Percentiles rank a stretch among this genome's conserved stretches.
Conservation (phyloP, 2,888 invertebrate genomes). For the Cantharis rufa region DNA sequence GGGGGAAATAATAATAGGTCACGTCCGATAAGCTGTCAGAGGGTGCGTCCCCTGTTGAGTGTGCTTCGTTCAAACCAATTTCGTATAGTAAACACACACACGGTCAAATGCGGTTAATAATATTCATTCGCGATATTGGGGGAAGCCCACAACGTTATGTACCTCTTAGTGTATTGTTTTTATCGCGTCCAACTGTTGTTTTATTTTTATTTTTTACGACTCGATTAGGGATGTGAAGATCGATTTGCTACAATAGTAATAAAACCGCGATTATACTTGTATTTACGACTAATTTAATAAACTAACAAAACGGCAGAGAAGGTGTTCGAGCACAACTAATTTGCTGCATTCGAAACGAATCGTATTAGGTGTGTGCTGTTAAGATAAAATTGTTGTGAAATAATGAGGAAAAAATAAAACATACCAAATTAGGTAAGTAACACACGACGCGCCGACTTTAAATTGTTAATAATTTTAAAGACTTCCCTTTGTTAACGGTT, state of each 20-base stretch:
- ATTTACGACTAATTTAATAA: not conserved
- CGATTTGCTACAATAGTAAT: not conserved
- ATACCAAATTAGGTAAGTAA: not conserved
- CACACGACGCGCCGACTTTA: not conserved
- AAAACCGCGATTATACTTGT: not conserved
- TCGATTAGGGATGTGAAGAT: not conserved
- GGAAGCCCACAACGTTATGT: constrained; percentile 41
- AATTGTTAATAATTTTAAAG: not conserved
- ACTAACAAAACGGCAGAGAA: not conserved
- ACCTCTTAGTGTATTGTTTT: constrained; percentile 47
- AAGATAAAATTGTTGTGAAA: not conserved
- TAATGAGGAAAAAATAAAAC: not conserved
- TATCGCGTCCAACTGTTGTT: constrained; percentile 23
- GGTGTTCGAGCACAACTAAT: not conserved
- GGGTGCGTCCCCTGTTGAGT: constrained; percentile 27
- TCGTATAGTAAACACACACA: constrained; percentile 28
- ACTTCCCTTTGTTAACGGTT: constrained; percentile 13
- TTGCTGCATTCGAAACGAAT: not conserved
- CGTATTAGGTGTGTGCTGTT: not conserved
- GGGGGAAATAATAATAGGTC: constrained; percentile 28
- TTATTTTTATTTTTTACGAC: not conserved
- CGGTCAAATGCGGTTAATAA: constrained; percentile 31
- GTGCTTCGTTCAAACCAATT: constrained; percentile 22
- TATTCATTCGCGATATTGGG: constrained; percentile 31
- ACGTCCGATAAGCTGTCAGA: constrained; percentile 29